Evolutionary conservation across 2,113 vertebrate genomes (phyloP).

Genomic region (Calyptommatus sinebrachiatus): DNA sequence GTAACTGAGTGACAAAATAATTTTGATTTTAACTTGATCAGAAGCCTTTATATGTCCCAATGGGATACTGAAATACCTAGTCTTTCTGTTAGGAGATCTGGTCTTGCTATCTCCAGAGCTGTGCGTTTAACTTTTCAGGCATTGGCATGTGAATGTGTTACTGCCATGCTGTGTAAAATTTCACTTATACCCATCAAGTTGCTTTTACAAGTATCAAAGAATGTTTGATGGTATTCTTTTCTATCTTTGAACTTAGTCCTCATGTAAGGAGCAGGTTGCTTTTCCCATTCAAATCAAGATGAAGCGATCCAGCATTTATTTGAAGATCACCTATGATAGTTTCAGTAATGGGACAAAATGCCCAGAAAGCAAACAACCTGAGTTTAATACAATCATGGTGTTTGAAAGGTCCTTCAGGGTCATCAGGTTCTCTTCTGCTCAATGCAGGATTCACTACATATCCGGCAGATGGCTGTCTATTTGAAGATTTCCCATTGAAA

Average conservation of each 20-base stretch:
- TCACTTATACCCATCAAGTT: too few species aligned
- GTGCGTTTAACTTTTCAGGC: not conserved
- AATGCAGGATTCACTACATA: too few species aligned
- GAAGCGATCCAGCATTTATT: not conserved
- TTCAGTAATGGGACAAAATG: too few species aligned
- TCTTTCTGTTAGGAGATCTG: not conserved
- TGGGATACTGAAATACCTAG: not conserved
- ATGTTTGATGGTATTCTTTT: not conserved
- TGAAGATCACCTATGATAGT: not conserved
- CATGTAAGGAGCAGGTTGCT: not conserved
- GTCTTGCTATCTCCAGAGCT: not conserved
- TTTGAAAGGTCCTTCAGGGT: too few species aligned
- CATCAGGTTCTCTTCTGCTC: too few species aligned
- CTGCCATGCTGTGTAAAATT: not conserved
- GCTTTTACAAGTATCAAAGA: not conserved
- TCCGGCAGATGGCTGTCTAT: too few species aligned
- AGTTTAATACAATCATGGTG: too few species aligned
- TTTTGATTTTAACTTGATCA: not conserved
- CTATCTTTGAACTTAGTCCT: not conserved
- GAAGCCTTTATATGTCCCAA: not conserved
- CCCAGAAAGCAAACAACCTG: too few species aligned
- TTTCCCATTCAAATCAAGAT: not conserved
- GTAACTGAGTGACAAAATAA: not conserved
- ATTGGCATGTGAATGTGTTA: not conserved
- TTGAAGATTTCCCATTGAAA: too few species aligned